These are phyloP conservation scores for Ascaphus truei DNA, from an alignment of 2,113 vertebrate genomes.

Conservation along the genomic window DNA sequence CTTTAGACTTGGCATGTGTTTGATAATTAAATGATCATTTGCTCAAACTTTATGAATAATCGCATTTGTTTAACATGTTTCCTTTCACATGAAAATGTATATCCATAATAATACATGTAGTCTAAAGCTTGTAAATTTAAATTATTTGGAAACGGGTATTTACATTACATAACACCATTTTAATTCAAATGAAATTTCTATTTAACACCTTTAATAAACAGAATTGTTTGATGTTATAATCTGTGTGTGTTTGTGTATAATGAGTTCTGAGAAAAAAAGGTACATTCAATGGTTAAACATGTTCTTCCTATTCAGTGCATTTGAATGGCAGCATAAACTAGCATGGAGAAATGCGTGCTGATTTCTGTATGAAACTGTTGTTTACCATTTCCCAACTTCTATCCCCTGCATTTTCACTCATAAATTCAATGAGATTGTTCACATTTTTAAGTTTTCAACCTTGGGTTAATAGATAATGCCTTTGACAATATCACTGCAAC, in stretches of 20 bases:
- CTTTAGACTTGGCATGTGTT: slow-evolving; percentile 29
- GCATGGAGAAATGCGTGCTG: no score
- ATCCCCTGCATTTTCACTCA: no score
- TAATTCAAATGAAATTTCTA: background rate
- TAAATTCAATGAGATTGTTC: no score
- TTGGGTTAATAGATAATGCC: no score
- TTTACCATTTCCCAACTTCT: no score
- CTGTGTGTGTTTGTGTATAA: background rate
- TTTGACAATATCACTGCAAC: background rate
- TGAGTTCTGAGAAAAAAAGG: background rate
- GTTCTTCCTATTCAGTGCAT: no score
- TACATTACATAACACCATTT: background rate
- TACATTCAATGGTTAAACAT: no score
- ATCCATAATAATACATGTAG: background rate
- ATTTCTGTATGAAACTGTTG: no score
- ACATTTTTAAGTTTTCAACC: no score
- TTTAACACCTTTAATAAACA: background rate
- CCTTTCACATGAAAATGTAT: slow-evolving; percentile 43
- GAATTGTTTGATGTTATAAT: background rate
- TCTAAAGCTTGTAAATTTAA: background rate
- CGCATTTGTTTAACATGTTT: slow-evolving; percentile 47
- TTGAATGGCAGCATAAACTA: no score
- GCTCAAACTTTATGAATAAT: slow-evolving; percentile 42
- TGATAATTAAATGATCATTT: slow-evolving; percentile 55
- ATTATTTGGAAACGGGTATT: background rate